Base-by-base conservation (phyloP, 1,140 invertebrate species). In the Stenopsyche tienmushanensis region DNA sequence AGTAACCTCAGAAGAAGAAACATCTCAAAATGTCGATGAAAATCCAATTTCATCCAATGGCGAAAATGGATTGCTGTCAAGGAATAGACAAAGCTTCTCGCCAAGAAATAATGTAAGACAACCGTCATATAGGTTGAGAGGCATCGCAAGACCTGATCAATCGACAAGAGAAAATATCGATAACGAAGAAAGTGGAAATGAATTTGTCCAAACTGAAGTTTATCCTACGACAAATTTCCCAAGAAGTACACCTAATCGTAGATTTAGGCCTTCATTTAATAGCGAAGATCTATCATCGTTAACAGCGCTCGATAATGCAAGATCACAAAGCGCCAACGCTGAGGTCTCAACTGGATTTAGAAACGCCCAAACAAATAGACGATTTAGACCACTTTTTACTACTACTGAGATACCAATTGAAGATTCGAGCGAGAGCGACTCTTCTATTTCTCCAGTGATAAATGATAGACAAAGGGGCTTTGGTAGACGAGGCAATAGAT, bases 271-370 rank as follows among this genome's bases (percentile, higher is more conserved):
- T 54, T 70, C 69, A 13, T n/a, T 49, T 1, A 72, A 72, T 59
- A 70, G 47, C 57, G 62, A 72, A 7, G 77, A 79, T 67, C 69
- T 79, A 42, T 78, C 77, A 9, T 79, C 77, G 2, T 65, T 79
- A 23, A 78, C 76, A 1, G 73, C 77, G 13, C 72, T 70, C 0
- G 78, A 78, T 72, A 70, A 74, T 62, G 29, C 64, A 39, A 52
- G 44, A 42, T 62, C 47, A 23, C 64, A 18, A 8, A 41, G 39
- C 62, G 64, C 53, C 54, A 64, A 69, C 20, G 15, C n/a, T 8
- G 47, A 58, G 24, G 42, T 10, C 3, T 44, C 54, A 21, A 54
- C 53, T 9, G 60, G 45, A 50, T 21, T 44, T 42, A 62, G 68
- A 18, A 66, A 66, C 60, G 34, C 55, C 5, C 68, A 70, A 59